Conservation (phyloP, 2,888 invertebrate genomes). For the Mesorhabditis spiculigera region DNA sequence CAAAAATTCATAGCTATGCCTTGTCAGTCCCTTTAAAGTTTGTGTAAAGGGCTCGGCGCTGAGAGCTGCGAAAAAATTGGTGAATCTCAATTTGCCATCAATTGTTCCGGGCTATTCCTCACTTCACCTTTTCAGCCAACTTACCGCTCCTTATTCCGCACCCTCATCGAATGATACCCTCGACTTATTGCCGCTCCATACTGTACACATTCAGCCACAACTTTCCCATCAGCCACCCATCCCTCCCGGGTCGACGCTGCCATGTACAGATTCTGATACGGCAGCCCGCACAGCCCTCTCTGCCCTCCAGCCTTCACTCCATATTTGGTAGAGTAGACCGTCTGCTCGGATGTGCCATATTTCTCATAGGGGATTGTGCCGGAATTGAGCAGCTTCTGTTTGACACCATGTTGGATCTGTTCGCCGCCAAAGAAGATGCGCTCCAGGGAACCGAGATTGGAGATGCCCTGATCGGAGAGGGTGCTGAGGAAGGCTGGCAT, state of each 20-base stretch:
- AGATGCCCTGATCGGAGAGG: constrained; percentile 11
- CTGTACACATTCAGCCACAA: background rate
- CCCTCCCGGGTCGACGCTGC: background rate
- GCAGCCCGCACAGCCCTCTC: constrained; percentile 22
- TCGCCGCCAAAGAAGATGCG: constrained; percentile 44
- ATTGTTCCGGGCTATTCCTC: no score
- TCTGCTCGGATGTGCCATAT: constrained; percentile 40
- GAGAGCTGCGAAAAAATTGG: no score
- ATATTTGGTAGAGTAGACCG: constrained; percentile 37
- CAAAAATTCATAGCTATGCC: no score
- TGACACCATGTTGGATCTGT: constrained; percentile 15
- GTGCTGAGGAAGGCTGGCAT: constrained; percentile 45
- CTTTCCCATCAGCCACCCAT: constrained; percentile 10
- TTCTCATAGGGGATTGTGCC: background rate
- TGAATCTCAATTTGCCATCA: no score
- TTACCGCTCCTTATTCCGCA: background rate
- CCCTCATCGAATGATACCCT: background rate
- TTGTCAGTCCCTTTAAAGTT: no score
- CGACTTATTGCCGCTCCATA: background rate
- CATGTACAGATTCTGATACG: constrained; percentile 23
- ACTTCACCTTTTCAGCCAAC: no score
- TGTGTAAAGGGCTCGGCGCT: no score
- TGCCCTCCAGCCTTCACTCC: constrained; percentile 16
- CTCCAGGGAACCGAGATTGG: constrained; percentile 14
- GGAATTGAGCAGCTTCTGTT: constrained; percentile 8